These are phyloP conservation scores for Chalcosyrphus nemorum DNA, from an alignment of 2,888 invertebrate species.

Conservation along the genomic window DNA sequence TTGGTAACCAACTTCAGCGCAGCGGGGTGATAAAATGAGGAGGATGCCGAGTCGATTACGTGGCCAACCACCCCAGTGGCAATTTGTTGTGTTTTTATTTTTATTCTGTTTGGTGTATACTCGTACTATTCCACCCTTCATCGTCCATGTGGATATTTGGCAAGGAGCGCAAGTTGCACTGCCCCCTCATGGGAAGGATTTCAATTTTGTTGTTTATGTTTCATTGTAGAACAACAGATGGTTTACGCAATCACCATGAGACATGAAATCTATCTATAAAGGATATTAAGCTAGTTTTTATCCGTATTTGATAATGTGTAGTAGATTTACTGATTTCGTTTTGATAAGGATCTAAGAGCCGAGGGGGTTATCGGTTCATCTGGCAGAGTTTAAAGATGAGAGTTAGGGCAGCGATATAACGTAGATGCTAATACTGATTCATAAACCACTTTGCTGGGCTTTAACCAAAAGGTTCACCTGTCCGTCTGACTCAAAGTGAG, in stretches of 20 bases:
- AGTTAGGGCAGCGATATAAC: too few species aligned
- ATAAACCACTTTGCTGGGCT: too few species aligned
- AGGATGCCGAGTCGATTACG: slow-evolving; percentile 82
- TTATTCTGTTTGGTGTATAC: slow-evolving; percentile 75
- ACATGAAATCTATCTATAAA: slow-evolving; percentile 49
- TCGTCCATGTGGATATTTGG: slow-evolving; percentile 13
- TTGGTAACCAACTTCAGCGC: slow-evolving; percentile 48
- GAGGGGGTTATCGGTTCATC: too few species aligned
- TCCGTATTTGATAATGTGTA: neutral
- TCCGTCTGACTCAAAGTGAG: too few species aligned
- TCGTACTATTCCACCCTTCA: slow-evolving; percentile 38
- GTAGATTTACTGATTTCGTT: slow-evolving; percentile 5
- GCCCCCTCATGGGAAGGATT: slow-evolving; percentile 43
- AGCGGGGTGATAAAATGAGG: slow-evolving; percentile 69
- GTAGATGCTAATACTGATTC: too few species aligned
- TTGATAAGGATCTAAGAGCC: neutral
- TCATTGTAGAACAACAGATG: slow-evolving; percentile 76
- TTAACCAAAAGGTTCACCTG: too few species aligned
- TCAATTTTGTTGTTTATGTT: slow-evolving; percentile 75
- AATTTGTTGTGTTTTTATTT: slow-evolving; percentile 82
- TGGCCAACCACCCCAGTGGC: slow-evolving; percentile 82
- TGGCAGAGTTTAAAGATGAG: too few species aligned
- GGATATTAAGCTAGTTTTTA: slow-evolving; percentile 12
- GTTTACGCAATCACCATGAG: slow-evolving; percentile 79
- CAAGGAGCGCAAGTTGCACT: slow-evolving; percentile 6